Percentiles rank a stretch among this genome's conserved stretches.
These are phyloP conservation scores for Apaloderma vittatum DNA, from an alignment of 2,113 vertebrate species.

Conservation along the genomic window DNA sequence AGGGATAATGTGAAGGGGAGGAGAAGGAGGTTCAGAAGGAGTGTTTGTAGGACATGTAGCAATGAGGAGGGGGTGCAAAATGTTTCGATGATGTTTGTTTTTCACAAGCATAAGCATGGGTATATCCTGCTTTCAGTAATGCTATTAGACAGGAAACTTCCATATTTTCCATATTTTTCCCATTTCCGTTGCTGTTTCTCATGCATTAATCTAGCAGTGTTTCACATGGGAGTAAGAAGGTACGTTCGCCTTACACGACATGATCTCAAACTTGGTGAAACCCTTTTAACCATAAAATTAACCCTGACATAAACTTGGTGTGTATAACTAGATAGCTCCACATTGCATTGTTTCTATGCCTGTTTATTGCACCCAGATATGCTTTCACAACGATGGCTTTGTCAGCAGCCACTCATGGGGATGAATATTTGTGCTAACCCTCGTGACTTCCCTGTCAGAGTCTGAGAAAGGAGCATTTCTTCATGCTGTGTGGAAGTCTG, in stretches of 20 bases:
- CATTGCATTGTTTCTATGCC: accelerated
- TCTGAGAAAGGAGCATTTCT: neutral
- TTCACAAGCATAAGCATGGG: neutral
- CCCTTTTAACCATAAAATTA: neutral
- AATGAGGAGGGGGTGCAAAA: neutral
- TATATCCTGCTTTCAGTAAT: neutral
- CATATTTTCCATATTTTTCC: neutral
- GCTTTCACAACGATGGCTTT: neutral
- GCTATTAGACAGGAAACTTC: neutral
- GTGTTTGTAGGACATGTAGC: neutral
- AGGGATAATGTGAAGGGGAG: conserved; percentile 3
- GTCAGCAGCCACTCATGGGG: neutral
- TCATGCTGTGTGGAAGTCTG: neutral
- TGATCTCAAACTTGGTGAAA: neutral
- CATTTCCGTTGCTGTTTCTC: neutral
- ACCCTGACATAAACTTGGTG: neutral
- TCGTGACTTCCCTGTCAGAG: accelerated
- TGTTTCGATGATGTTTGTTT: neutral
- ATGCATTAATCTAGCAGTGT: neutral
- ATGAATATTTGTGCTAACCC: accelerated
- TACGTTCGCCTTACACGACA: accelerated
- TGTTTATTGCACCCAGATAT: neutral
- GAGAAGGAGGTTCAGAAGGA: neutral
- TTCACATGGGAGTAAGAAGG: neutral
- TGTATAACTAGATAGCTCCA: neutral